phyloP scores from a whole-genome alignment of 1,140 invertebrate genomes.

The Manduca sexta region DNA sequence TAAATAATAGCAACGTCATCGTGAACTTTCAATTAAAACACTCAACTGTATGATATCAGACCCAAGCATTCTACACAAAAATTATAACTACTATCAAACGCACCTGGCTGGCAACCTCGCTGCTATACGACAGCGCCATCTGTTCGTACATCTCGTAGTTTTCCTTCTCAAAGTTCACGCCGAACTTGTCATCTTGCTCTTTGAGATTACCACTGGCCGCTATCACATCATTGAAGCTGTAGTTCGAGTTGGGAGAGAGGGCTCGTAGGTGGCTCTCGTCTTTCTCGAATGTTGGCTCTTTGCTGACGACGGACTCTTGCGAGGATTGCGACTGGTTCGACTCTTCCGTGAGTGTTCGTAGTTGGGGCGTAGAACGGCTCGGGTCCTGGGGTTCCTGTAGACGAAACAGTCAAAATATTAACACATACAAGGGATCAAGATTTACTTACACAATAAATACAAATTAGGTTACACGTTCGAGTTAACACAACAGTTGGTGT shows the following conservation, averaged over 20 bases:
- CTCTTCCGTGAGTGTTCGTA: conserved; percentile 21
- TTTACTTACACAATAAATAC: too few relatives aligned
- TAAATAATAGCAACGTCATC: too few relatives aligned
- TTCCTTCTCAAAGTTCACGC: conserved; percentile 29
- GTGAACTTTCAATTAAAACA: too few relatives aligned
- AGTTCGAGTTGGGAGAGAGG: conserved; percentile 54
- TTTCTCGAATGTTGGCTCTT: conserved; percentile 41
- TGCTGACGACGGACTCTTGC: conserved; percentile 41
- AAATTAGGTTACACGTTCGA: too few relatives aligned
- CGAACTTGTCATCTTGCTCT: conserved; percentile 29
- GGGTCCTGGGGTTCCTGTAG: conserved; percentile 5
- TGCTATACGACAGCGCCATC: conserved; percentile 57
- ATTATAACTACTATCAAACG: conserved; percentile 4
- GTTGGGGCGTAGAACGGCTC: not conserved
- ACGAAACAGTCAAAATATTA: not conserved
- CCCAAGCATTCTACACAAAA: too few relatives aligned
- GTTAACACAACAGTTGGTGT: too few relatives aligned
- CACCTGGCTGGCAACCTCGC: conserved; percentile 50
- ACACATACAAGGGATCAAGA: too few relatives aligned
- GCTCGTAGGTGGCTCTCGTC: conserved; percentile 52
- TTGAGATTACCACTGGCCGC: conserved; percentile 1
- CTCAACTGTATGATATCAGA: too few relatives aligned
- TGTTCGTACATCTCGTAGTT: conserved; percentile 63
- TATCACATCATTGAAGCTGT: conserved; percentile 52
- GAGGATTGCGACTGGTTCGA: conserved; percentile 45